Evolutionary conservation across 2,797 vertebrate genomes (phyloP).

Genomic region (Dromococcyx pavoninus): DNA sequence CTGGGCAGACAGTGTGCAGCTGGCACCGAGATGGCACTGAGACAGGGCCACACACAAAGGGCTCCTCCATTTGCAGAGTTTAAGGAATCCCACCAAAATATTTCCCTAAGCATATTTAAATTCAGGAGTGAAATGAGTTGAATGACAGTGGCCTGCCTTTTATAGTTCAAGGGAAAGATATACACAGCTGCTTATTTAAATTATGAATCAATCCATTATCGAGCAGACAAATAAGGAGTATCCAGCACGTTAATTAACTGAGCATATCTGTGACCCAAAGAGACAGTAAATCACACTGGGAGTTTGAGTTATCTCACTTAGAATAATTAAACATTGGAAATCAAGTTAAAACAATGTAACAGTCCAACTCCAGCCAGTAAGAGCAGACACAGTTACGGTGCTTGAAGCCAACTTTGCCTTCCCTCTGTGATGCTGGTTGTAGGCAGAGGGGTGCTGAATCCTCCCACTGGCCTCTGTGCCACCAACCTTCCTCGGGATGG

Average conservation of each 20-base stretch:
- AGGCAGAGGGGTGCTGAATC: not conserved
- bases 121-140: constrained; percentile 39
- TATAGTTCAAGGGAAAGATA: constrained; percentile 48
- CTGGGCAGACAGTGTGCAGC: fast-evolving
- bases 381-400: not conserved
- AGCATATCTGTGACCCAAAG: constrained; percentile 70
- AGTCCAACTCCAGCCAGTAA: not conserved
- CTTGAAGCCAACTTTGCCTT: not conserved
- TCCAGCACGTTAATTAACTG: constrained; percentile 72
- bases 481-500: fast-evolving
- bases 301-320: constrained; percentile 17
- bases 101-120: constrained; percentile 40
- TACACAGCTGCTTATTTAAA: constrained; percentile 72
- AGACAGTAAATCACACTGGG: constrained; percentile 31
- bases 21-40: not conserved
- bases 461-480: not conserved
- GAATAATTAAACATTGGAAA: constrained; percentile 28
- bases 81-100: constrained; percentile 1
- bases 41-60: not conserved
- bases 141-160: constrained; percentile 51
- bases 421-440: fast-evolving
- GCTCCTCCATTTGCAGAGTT: not conserved
- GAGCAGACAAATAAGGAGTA: constrained; percentile 55
- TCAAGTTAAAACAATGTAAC: constrained; percentile 5
- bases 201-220: constrained; percentile 70